Conservation (phyloP, 2,888 invertebrate species). For the Lathronympha strigana region DNA sequence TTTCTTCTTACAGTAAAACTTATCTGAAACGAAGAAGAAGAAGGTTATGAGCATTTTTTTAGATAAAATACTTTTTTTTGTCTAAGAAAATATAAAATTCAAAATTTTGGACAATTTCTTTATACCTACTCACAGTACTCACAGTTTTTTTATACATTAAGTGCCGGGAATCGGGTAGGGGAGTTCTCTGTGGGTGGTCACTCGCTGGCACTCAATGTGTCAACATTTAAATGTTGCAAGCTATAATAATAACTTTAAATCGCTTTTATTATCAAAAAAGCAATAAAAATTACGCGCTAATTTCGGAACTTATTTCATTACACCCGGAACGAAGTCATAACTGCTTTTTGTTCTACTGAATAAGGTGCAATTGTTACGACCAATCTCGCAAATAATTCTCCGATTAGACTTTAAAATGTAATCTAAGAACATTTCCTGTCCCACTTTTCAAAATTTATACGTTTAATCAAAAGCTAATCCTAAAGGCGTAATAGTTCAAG, state of each 20-base stretch:
- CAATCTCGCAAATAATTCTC: slow-evolving; percentile 27
- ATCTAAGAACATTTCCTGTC: slow-evolving; percentile 9
- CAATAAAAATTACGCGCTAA: neutral
- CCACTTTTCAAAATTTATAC: slow-evolving; percentile 43
- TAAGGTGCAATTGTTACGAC: neutral
- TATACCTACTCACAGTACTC: no score
- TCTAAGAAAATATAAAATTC: no score
- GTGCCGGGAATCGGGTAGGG: no score
- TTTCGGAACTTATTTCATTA: neutral
- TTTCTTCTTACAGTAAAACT: slow-evolving; percentile 43
- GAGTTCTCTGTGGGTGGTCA: no score
- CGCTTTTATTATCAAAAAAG: neutral
- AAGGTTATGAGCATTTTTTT: neutral
- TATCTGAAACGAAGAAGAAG: slow-evolving; percentile 47
- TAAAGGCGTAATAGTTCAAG: slow-evolving; percentile 50
- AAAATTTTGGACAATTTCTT: no score
- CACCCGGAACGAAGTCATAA: neutral
- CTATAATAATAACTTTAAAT: neutral
- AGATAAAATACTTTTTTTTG: no score
- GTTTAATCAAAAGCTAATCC: slow-evolving; percentile 60
- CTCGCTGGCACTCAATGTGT: no score
- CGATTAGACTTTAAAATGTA: slow-evolving; percentile 27
- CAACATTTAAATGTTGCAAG: no score
- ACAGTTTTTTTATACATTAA: no score
- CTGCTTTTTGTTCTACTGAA: neutral